Evolutionary conservation across 37 sponge, comb jelly and placozoan species (phyloP).

Genomic region (Axinella damicornis): DNA sequence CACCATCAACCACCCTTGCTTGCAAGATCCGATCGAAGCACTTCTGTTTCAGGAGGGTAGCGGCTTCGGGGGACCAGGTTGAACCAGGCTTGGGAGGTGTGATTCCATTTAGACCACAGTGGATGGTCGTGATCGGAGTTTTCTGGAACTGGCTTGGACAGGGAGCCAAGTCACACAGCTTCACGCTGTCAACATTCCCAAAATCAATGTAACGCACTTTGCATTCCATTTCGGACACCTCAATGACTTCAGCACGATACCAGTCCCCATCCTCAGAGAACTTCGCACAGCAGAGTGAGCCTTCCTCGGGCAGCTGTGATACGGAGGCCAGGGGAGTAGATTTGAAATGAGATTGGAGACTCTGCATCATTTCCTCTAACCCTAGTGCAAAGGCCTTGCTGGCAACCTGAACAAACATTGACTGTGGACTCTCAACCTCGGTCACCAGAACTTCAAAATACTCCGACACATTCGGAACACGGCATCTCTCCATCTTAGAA

Average conservation of each 20-base stretch:
- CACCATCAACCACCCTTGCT: not conserved
- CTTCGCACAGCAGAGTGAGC: slow-evolving; percentile 60
- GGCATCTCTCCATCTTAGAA: not conserved
- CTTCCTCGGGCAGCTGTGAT: not conserved
- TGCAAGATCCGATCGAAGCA: not conserved
- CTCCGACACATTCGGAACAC: not conserved
- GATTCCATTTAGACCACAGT: slow-evolving; percentile 31
- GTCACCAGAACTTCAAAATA: slow-evolving; percentile 22
- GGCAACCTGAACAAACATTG: slow-evolving; percentile 34
- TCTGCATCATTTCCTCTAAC: not conserved
- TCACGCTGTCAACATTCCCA: slow-evolving; percentile 68
- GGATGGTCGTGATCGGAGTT: slow-evolving; percentile 23
- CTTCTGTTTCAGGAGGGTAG: not conserved
- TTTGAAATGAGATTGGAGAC: not conserved
- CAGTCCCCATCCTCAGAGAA: slow-evolving; percentile 67
- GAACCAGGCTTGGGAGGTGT: not conserved
- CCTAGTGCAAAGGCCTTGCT: not conserved
- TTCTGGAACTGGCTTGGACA: slow-evolving; percentile 33
- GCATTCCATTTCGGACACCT: not conserved
- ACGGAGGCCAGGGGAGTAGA: not conserved
- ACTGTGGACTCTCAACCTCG: slow-evolving; percentile 26
- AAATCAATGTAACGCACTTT: slow-evolving; percentile 66
- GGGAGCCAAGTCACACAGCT: not conserved
- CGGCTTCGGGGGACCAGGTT: slow-evolving; percentile 15
- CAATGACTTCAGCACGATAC: slow-evolving; percentile 62